These are phyloP conservation scores for Lathronympha strigana DNA, from an alignment of 2,888 invertebrate species.

Conservation along the genomic window DNA sequence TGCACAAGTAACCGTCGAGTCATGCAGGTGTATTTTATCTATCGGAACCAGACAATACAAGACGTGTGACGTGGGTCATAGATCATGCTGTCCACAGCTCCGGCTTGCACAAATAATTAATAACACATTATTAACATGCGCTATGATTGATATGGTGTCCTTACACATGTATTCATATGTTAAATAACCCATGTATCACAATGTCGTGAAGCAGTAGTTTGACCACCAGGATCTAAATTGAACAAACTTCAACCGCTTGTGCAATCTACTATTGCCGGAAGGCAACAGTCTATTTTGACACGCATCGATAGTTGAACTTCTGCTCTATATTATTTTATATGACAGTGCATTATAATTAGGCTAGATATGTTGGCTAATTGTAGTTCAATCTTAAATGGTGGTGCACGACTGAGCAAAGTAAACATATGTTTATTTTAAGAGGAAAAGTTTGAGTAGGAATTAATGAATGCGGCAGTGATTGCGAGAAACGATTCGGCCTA, in stretches of 20 bases:
- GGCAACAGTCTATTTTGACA: conserved; percentile 2
- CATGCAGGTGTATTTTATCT: conserved; percentile 26
- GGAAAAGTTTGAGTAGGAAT: conserved; percentile 7
- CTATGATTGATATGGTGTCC: conserved; percentile 38
- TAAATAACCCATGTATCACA: conserved; percentile 11
- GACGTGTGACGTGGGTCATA: conserved; percentile 23
- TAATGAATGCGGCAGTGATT: conserved; percentile 29
- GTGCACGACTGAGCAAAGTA: conserved; percentile 30
- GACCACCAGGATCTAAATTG: background rate
- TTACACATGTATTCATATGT: conserved; percentile 35
- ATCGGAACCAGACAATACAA: conserved; percentile 34
- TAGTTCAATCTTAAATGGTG: conserved; percentile 21
- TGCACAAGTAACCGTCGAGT: background rate
- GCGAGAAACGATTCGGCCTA: background rate
- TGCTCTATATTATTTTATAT: conserved; percentile 9
- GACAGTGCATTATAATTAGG: conserved; percentile 32
- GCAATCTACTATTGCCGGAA: background rate
- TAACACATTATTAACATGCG: conserved; percentile 29
- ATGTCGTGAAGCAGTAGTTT: conserved; percentile 1
- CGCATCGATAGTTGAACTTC: conserved; percentile 1
- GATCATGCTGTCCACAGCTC: conserved; percentile 33
- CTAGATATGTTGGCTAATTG: conserved; percentile 31
- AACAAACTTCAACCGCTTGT: background rate
- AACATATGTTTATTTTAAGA: conserved; percentile 17
- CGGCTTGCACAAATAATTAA: conserved; percentile 34